Evolutionary conservation across 2,113 vertebrate species (phyloP).

Genomic region (Strix uralensis): DNA sequence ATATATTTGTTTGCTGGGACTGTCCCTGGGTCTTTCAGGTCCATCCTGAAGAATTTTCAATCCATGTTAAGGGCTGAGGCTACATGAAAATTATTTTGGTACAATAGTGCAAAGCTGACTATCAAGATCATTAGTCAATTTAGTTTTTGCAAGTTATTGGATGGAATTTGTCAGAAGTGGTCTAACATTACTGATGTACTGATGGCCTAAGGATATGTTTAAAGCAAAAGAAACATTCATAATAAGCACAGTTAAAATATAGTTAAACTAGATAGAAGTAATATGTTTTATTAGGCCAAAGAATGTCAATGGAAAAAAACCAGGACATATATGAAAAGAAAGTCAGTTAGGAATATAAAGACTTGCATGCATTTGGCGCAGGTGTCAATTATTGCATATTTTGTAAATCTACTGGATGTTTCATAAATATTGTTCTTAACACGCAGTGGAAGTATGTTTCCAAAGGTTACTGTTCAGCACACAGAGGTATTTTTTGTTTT

Average conservation of each 20-base stretch:
- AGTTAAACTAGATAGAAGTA: not conserved
- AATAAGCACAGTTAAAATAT: not conserved
- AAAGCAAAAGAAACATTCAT: not conserved
- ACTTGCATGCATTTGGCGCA: not conserved
- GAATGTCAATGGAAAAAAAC: not conserved
- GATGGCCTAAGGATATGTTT: not conserved
- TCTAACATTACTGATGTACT: not conserved
- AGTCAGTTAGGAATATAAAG: not conserved
- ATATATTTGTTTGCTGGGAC: not conserved
- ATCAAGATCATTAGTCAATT: not conserved
- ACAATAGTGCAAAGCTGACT: not conserved
- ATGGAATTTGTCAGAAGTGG: not conserved
- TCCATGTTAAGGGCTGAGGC: not conserved
- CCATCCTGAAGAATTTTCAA: not conserved
- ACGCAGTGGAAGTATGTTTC: not conserved
- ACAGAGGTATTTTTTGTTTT: not conserved
- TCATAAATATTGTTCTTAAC: not conserved
- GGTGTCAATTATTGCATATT: not conserved
- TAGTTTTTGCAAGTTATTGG: not conserved
- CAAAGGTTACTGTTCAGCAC: not conserved
- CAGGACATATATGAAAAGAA: not conserved
- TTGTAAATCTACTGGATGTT: not conserved
- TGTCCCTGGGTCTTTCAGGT: not conserved
- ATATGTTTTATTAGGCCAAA: not conserved
- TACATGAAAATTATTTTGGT: not conserved